A percentile compares a stretch with the other conserved stretches of the same genome.
phyloP scores from a whole-genome alignment of 2,113 vertebrate genomes.

The Nerophis lumbriciformis region DNA sequence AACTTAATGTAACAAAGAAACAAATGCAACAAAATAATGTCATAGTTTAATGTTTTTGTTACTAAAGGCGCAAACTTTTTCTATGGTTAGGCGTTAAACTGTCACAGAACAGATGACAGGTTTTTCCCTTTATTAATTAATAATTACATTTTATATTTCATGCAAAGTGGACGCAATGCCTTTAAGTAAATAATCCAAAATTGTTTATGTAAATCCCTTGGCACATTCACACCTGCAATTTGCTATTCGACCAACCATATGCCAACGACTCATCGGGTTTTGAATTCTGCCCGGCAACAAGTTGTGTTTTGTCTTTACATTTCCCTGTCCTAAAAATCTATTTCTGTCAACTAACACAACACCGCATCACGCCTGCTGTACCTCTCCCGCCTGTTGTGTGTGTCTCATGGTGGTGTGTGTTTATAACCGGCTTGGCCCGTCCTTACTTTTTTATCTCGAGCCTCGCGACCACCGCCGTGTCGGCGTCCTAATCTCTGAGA shows the following conservation, averaged over 20 bases:
- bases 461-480: slow-evolving; percentile 20
- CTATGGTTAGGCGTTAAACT: no score
- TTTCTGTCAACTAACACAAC: slow-evolving; percentile 31
- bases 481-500: slow-evolving; percentile 44
- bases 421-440: slow-evolving; percentile 37
- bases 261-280: background rate
- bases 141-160: no score
- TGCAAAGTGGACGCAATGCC: no score
- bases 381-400: slow-evolving; percentile 42
- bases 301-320: slow-evolving; percentile 1
- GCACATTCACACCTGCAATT: background rate
- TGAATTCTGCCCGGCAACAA: background rate
- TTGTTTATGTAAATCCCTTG: no score
- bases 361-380: slow-evolving; percentile 34
- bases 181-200: no score
- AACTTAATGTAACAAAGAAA: no score
- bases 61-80: no score
- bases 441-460: slow-evolving; percentile 23
- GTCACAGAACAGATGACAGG: no score
- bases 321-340: background rate
- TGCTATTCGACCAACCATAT: background rate
- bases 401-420: slow-evolving; percentile 46
- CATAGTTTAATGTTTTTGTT: no score
- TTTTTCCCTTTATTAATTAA: no score
- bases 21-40: no score